Percentiles rank a stretch among this genome's conserved stretches.
These are phyloP conservation scores for Alentia gelatinosa DNA, from an alignment of 2,888 invertebrate species.

Conservation along the genomic window DNA sequence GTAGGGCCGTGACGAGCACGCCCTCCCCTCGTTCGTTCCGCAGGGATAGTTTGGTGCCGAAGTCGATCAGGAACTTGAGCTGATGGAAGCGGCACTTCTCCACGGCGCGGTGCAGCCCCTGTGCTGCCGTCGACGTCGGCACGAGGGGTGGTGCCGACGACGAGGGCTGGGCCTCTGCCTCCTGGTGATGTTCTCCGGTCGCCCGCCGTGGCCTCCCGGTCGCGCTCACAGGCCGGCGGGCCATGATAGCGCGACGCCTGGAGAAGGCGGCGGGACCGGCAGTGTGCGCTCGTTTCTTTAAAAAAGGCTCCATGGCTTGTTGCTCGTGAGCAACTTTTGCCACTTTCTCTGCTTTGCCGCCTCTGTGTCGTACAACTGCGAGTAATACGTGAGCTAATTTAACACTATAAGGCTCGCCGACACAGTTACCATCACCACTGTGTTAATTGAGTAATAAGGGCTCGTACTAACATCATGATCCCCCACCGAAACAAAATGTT, in stretches of 20 bases:
- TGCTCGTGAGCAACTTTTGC: no score
- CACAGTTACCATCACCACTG: no score
- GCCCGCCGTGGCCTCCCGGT: neutral
- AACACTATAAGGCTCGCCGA: no score
- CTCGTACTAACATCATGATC: no score
- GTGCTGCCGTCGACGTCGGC: neutral
- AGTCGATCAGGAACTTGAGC: slow-evolving; percentile 23
- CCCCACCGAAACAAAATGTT: no score
- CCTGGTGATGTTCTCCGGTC: neutral
- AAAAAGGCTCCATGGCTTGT: neutral
- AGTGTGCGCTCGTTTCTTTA: neutral
- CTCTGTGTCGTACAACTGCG: no score
- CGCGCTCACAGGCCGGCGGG: neutral
- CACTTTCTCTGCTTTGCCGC: no score
- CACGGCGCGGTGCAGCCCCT: slow-evolving; percentile 21
- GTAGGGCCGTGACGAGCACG: slow-evolving; percentile 5
- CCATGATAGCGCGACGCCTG: neutral
- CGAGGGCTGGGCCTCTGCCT: neutral
- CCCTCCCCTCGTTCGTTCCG: slow-evolving; percentile 6
- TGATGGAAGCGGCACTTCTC: slow-evolving; percentile 31
- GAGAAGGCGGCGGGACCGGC: neutral
- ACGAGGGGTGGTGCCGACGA: neutral
- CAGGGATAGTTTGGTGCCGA: neutral
- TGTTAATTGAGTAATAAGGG: no score
- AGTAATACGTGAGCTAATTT: no score